Evolutionary conservation across 1,140 invertebrate genomes (phyloP).

Genomic region (Steinernema feltiae): DNA sequence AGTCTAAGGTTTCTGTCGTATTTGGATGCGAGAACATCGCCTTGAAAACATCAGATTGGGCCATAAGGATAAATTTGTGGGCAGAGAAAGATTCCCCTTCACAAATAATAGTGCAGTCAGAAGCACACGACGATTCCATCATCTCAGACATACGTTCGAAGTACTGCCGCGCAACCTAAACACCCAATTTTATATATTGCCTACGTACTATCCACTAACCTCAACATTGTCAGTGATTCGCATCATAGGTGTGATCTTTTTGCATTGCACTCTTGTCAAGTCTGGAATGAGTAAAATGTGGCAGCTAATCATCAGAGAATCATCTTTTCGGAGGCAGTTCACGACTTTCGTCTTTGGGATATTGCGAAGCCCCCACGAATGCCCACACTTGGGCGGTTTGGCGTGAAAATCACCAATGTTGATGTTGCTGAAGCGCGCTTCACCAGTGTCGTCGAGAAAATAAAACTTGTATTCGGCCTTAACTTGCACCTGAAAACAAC

Average conservation of each 20-base stretch:
- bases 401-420: slow-evolving; percentile 58
- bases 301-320: slow-evolving; percentile 51
- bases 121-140: slow-evolving; percentile 37
- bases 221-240: slow-evolving; percentile 31
- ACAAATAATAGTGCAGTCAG: slow-evolving; percentile 45
- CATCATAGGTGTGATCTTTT: slow-evolving; percentile 23
- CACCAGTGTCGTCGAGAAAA: slow-evolving; percentile 50
- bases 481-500: slow-evolving; percentile 38
- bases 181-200: neutral
- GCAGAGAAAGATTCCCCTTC: slow-evolving; percentile 38
- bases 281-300: slow-evolving; percentile 55
- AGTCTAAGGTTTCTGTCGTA: slow-evolving; percentile 42
- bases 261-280: slow-evolving; percentile 43
- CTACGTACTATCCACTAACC: neutral
- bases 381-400: slow-evolving; percentile 56
- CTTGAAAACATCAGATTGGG: slow-evolving; percentile 54
- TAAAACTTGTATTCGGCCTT: slow-evolving; percentile 56
- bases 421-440: slow-evolving; percentile 45
- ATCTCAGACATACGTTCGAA: slow-evolving; percentile 11
- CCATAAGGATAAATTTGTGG: slow-evolving; percentile 52
- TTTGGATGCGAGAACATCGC: slow-evolving; percentile 52
- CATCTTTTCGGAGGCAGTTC: slow-evolving; percentile 49
- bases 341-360: slow-evolving; percentile 51
- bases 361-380: slow-evolving; percentile 56
- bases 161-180: neutral